A percentile compares a stretch with the other conserved stretches of the same genome.
Conservation (phyloP, 2,888 invertebrate species). For the Tenthredo distinguenda region DNA sequence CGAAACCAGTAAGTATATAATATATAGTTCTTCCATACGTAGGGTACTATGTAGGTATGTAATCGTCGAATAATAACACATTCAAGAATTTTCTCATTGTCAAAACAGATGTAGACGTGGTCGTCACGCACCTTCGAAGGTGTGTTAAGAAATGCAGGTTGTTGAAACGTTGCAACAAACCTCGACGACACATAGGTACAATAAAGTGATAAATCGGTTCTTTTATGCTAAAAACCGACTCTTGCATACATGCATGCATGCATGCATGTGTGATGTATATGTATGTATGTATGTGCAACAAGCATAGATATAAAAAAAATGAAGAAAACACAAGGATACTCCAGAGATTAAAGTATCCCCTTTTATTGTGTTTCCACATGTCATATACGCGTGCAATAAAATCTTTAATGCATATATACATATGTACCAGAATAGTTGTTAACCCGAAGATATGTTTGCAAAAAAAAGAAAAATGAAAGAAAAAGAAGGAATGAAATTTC, state of each 20-base stretch:
- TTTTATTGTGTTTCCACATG: no score
- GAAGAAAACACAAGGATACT: background rate
- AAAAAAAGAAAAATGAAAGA: no score
- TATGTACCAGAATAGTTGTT: no score
- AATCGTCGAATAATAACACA: background rate
- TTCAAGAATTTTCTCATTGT: conserved; percentile 5
- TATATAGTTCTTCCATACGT: background rate
- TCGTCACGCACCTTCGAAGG: conserved; percentile 4
- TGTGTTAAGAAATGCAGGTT: conserved; percentile 1
- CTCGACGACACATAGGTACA: background rate
- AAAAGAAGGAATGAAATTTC: no score
- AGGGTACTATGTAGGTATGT: background rate
- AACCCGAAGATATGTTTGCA: no score
- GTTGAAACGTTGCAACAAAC: conserved; percentile 2
- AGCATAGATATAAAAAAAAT: background rate
- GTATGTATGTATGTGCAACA: background rate
- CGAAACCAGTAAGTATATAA: background rate
- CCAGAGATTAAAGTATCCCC: background rate
- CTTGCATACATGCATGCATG: no score
- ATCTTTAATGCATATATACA: no score
- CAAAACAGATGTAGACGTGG: background rate
- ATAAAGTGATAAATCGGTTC: background rate
- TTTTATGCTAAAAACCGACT: background rate
- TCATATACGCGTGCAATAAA: no score
- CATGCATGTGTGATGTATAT: background rate